Evolutionary conservation across 2,113 vertebrate genomes (phyloP).

Genomic region (Phalacrocorax brasilianus): DNA sequence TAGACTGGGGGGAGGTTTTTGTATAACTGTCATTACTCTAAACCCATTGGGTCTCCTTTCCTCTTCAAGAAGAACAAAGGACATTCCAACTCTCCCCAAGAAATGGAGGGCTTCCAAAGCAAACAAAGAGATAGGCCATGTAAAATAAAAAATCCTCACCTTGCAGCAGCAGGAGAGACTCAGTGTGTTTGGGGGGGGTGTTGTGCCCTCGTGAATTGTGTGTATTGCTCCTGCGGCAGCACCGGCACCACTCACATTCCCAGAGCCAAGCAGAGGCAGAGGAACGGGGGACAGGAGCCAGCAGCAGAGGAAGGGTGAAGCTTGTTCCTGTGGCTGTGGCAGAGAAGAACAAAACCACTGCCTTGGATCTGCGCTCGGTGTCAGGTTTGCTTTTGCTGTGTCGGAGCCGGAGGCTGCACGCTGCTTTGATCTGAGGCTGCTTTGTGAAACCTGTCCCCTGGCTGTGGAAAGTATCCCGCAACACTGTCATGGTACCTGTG

Average conservation of each 20-base stretch:
- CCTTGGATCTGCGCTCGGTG: not conserved
- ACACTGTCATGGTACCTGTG: fast-evolving
- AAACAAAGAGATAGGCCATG: not conserved
- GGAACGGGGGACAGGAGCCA: fast-evolving
- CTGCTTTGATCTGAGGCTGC: not conserved
- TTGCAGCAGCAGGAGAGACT: not conserved
- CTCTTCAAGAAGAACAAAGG: not conserved
- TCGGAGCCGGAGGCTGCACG: fast-evolving
- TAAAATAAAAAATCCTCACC: not conserved
- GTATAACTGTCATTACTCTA: not conserved
- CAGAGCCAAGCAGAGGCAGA: fast-evolving
- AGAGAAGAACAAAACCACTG: not conserved
- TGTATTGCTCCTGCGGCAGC: not conserved
- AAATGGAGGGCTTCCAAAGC: not conserved
- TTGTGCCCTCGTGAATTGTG: not conserved
- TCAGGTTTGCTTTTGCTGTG: not conserved
- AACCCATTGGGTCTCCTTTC: not conserved
- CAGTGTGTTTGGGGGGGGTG: fast-evolving
- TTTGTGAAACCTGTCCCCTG: not conserved
- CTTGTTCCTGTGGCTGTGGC: not conserved
- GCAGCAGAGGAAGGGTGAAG: not conserved
- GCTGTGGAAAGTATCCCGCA: not conserved
- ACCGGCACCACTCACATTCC: not conserved
- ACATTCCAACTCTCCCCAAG: not conserved
- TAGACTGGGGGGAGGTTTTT: not conserved